phyloP scores from a whole-genome alignment of 2,888 invertebrate genomes.

The Agriopis aurantiaria region DNA sequence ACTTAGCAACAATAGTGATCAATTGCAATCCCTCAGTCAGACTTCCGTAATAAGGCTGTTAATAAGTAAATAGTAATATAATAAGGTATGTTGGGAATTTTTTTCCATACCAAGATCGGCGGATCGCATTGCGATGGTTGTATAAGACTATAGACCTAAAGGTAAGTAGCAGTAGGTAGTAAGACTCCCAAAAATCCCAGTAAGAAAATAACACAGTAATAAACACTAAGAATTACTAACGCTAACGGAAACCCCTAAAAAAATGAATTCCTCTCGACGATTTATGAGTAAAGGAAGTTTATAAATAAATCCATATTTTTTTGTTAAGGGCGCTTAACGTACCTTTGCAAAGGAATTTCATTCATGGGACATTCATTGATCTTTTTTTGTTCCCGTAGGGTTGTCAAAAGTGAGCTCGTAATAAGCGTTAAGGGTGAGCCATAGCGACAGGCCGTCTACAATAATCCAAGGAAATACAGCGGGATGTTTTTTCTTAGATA shows the following conservation, averaged over 20 bases:
- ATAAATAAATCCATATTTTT: conserved; percentile 56
- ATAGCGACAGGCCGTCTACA: conserved; percentile 79
- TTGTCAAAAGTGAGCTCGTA: conserved; percentile 64
- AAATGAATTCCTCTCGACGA: conserved; percentile 47
- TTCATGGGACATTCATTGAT: conserved; percentile 74
- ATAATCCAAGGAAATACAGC: conserved; percentile 63
- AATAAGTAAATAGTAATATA: no score
- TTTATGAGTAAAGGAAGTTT: conserved; percentile 70
- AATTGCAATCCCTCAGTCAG: no score
- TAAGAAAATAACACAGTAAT: no score
- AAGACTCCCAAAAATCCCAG: no score
- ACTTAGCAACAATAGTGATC: no score
- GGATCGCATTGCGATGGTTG: no score
- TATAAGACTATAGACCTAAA: no score
- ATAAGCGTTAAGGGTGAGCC: conserved; percentile 63
- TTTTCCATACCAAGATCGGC: no score
- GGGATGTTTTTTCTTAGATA: conserved; percentile 40
- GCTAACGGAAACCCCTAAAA: conserved; percentile 11
- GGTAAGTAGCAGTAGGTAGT: no score
- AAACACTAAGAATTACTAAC: conserved; percentile 1
- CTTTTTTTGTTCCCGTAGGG: conserved; percentile 64
- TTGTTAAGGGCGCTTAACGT: conserved; percentile 71
- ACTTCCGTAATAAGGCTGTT: no score
- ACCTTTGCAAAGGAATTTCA: conserved; percentile 74
- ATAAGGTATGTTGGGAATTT: no score